Evolutionary conservation across 2,113 vertebrate genomes (phyloP).

Genomic region (Caranx melampygus): DNA sequence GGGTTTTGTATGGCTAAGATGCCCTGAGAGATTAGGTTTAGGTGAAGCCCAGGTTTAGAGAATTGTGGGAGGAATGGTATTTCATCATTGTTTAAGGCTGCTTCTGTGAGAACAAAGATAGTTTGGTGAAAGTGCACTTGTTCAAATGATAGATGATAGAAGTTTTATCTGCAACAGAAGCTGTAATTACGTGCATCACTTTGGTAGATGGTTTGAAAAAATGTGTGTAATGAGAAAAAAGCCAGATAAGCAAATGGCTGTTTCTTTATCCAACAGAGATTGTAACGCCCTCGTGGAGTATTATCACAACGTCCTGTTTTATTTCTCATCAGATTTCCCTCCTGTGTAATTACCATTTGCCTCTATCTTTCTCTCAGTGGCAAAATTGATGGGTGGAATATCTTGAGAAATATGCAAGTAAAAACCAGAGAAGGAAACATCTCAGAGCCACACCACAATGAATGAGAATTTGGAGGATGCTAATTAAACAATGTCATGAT

Average conservation of each 20-base stretch:
- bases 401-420: slow-evolving; percentile 69
- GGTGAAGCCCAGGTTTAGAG: slow-evolving; percentile 61
- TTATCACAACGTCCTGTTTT: slow-evolving; percentile 67
- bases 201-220: slow-evolving; percentile 22
- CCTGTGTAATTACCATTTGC: slow-evolving; percentile 65
- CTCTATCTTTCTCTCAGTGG: slow-evolving; percentile 46
- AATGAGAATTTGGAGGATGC: slow-evolving; percentile 69
- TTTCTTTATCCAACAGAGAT: slow-evolving; percentile 46
- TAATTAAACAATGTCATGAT: slow-evolving; percentile 78
- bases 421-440: slow-evolving; percentile 68
- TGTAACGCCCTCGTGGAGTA: slow-evolving; percentile 53
- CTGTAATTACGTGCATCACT: slow-evolving; percentile 25
- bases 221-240: slow-evolving; percentile 14
- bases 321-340: slow-evolving; percentile 58
- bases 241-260: slow-evolving; percentile 50
- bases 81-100: slow-evolving; percentile 50
- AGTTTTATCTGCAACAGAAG: slow-evolving; percentile 32
- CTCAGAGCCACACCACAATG: slow-evolving; percentile 70
- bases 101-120: slow-evolving; percentile 18
- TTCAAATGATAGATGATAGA: slow-evolving; percentile 22
- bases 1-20: slow-evolving; percentile 73
- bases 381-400: slow-evolving; percentile 72
- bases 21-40: slow-evolving; percentile 75
- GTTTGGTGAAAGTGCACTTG: slow-evolving; percentile 5
- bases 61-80: slow-evolving; percentile 37